Percentiles rank a stretch among this genome's conserved stretches.
These are phyloP conservation scores for Penaeus chinensis DNA, from an alignment of 1,140 invertebrate species.

Conservation along the genomic window DNA sequence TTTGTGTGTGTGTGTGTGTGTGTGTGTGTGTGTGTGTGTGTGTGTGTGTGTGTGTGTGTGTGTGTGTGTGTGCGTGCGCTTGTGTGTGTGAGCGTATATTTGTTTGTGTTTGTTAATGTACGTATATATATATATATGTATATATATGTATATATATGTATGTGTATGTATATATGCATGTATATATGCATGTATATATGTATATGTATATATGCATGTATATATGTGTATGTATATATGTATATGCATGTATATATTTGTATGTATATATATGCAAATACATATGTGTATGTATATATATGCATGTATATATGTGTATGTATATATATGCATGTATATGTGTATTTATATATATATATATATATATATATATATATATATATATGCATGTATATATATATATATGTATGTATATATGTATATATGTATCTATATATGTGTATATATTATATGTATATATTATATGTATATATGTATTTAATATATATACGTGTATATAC, in stretches of 20 bases:
- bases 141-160: constrained; percentile 19
- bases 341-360: not conserved
- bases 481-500: not conserved
- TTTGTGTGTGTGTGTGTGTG: not conserved
- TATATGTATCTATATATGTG: not conserved
- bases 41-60: not conserved
- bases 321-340: not conserved
- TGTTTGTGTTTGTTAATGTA: not conserved
- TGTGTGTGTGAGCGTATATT: not conserved
- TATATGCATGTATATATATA: not conserved
- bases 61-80: too few species aligned
- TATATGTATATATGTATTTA: not conserved
- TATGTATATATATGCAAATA: not conserved
- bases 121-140: constrained; percentile 14
- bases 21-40: not conserved
- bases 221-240: constrained; percentile 8
- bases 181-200: constrained; percentile 40
- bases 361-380: not conserved
- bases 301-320: not conserved
- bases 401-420: not conserved
- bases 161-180: not conserved
- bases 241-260: not conserved
- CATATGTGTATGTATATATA: not conserved
- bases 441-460: constrained; percentile 21
- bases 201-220: constrained; percentile 2